These are phyloP conservation scores for Merops nubicus DNA, from an alignment of 2,113 vertebrate species.

Conservation along the genomic window DNA sequence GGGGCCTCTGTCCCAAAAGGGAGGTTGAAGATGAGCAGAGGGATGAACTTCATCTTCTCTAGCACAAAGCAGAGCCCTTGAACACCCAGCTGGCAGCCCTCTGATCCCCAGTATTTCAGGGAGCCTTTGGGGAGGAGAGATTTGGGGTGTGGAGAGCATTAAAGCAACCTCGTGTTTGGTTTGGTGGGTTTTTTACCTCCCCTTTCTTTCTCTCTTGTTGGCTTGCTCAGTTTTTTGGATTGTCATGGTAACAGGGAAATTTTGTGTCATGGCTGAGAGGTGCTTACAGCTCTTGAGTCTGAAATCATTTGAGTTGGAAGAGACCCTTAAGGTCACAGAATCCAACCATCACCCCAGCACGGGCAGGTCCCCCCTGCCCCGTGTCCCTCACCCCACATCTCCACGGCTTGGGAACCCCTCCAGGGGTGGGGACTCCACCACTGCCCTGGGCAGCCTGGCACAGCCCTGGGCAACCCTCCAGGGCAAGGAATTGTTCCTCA, in stretches of 20 bases:
- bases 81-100: not conserved
- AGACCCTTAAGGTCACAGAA: not conserved
- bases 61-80: not conserved
- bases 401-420: not conserved
- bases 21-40: fast-evolving
- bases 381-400: not conserved
- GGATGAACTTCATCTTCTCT: not conserved
- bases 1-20: no score
- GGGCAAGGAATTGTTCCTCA: no score
- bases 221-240: not conserved
- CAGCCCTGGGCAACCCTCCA: no score
- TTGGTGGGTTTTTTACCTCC: not conserved
- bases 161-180: not conserved
- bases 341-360: no score
- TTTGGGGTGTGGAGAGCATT: fast-evolving
- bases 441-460: no score
- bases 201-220: not conserved
- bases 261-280: not conserved
- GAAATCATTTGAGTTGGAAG: not conserved
- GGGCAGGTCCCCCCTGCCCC: no score
- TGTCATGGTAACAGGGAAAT: not conserved
- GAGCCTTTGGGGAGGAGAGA: not conserved
- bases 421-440: not conserved
- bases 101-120: fast-evolving
- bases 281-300: not conserved